A percentile compares a stretch with the other conserved stretches of the same genome.
Conservation (phyloP, 1,140 invertebrate genomes). For the Bicyclus anynana region DNA sequence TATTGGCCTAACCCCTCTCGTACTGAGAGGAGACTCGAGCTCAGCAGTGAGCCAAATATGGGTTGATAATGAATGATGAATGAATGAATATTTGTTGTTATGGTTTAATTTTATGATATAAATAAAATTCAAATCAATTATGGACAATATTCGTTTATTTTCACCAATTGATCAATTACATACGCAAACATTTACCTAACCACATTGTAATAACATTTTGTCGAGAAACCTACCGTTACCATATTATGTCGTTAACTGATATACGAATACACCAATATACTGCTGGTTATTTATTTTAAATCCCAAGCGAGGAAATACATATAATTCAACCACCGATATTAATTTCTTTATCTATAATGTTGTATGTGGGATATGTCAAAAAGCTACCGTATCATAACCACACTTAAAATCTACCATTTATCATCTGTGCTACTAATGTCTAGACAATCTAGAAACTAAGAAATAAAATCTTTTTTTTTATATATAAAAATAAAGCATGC, state of each 20-base stretch:
- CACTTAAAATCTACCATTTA: conserved; percentile 19
- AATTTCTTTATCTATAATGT: conserved; percentile 8
- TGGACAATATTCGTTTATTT: conserved; percentile 58
- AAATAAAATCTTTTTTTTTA: conserved; percentile 10
- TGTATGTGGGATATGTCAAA: conserved; percentile 21
- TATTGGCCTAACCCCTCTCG: no score
- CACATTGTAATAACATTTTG: conserved; percentile 21
- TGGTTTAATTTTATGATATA: neutral
- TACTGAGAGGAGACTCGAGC: no score
- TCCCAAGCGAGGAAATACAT: conserved; percentile 20
- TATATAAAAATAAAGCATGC: conserved; percentile 21
- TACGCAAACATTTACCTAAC: conserved; percentile 39
- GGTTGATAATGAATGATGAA: no score
- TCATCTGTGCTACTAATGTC: conserved; percentile 16
- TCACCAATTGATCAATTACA: conserved; percentile 51
- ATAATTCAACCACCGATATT: conserved; percentile 13
- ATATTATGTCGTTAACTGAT: conserved; percentile 5
- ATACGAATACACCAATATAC: conserved; percentile 16
- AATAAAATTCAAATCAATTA: conserved; percentile 35
- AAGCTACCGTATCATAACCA: conserved; percentile 18
- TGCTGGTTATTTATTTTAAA: conserved; percentile 14
- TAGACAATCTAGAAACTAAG: conserved; percentile 7
- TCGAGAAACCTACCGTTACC: conserved; percentile 18
- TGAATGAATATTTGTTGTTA: no score
- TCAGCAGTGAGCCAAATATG: no score